These are phyloP conservation scores for Dichetophora obliterata DNA, from an alignment of 2,888 invertebrate genomes.

Conservation along the genomic window DNA sequence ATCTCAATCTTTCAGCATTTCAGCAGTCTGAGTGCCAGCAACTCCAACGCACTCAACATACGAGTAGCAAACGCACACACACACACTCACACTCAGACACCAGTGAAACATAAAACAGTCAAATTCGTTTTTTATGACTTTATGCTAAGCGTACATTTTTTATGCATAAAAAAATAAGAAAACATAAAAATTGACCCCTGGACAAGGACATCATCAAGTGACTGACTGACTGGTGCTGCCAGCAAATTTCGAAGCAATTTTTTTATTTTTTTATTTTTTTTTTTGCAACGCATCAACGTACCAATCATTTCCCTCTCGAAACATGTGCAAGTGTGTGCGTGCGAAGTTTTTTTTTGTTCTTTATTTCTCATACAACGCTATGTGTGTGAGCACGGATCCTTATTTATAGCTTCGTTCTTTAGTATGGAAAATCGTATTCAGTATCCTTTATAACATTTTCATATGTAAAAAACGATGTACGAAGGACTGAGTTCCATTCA, in stretches of 20 bases:
- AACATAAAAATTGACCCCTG: conserved; percentile 26
- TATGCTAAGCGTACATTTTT: conserved; percentile 32
- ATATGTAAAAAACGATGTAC: conserved; percentile 26
- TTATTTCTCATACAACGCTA: too few relatives aligned
- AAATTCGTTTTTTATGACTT: conserved; percentile 35
- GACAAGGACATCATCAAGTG: conserved; percentile 19
- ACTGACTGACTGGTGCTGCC: conserved; percentile 3
- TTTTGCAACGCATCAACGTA: conserved; percentile 28
- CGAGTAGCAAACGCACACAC: neutral
- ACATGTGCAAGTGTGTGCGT: neutral
- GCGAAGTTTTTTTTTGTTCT: neutral
- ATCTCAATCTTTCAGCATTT: conserved; percentile 10
- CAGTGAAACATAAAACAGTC: conserved; percentile 23
- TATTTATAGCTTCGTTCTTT: conserved; percentile 24
- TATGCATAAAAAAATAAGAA: conserved; percentile 29
- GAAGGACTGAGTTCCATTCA: neutral
- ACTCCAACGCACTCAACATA: conserved; percentile 9
- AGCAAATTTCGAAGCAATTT: neutral
- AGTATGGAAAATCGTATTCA: conserved; percentile 32
- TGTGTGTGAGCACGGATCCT: conserved; percentile 18
- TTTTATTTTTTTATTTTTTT: neutral
- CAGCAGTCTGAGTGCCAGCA: conserved; percentile 1
- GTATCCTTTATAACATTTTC: conserved; percentile 9
- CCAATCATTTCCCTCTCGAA: conserved; percentile 19
- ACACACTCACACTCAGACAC: neutral